Percentiles rank a stretch among this genome's conserved stretches.
Conservation (phyloP, 2,797 vertebrate species). For the Falco columbarius region DNA sequence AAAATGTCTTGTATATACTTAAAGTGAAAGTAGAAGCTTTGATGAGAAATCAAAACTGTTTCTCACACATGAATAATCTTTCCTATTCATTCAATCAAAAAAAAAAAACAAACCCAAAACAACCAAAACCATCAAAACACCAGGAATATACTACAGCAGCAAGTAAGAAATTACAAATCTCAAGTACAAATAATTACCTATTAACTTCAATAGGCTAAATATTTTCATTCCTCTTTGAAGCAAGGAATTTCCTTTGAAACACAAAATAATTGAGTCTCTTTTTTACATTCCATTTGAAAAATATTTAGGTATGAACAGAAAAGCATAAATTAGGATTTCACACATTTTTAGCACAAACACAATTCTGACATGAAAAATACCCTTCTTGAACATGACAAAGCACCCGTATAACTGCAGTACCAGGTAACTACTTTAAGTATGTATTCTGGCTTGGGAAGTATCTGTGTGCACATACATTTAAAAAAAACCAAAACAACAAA, state of each 20-base stretch:
- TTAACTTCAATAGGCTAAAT: neutral
- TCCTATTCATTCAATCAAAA: neutral
- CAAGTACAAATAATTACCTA: neutral
- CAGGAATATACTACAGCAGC: neutral
- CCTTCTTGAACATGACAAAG: neutral
- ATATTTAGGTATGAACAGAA: neutral
- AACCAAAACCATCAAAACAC: neutral
- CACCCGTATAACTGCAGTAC: rapidly evolving
- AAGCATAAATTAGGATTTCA: neutral
- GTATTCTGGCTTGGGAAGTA: neutral
- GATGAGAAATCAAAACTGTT: neutral
- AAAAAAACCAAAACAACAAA: neutral
- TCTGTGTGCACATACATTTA: neutral
- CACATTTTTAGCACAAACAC: constrained; percentile 1
- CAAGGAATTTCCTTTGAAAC: neutral
- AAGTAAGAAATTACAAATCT: neutral
- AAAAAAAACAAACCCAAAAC: neutral
- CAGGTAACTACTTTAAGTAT: neutral
- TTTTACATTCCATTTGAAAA: neutral
- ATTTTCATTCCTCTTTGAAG: neutral
- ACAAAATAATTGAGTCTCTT: neutral
- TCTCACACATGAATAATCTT: neutral
- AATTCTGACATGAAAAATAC: constrained; percentile 5
- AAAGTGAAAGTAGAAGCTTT: neutral
- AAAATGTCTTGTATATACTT: neutral